Evolutionary conservation across 1,140 invertebrate genomes (phyloP), one percentile per base, ranked within the genome.

Genomic region (Trinorchestia longiramus): DNA sequence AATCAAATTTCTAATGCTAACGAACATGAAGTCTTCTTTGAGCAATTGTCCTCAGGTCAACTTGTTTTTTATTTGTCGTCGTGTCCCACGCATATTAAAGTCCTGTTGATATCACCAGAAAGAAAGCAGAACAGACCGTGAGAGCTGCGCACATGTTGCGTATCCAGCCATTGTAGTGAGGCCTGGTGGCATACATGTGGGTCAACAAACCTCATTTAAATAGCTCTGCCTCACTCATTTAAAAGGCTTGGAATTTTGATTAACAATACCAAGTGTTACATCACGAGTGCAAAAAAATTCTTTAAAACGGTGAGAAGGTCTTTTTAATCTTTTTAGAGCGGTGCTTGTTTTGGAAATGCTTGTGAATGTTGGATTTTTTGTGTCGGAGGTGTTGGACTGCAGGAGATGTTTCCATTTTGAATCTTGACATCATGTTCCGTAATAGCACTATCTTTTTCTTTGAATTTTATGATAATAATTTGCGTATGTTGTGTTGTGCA

Each of bases 181-280:
- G 62, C 62, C 28, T 36, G 28, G 62, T 11, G 1, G 11, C 62
- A 23, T 77, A 36, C 15, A 23, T 77, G 62, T 77, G 62, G 28
- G 62, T 77, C 62, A 77, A 77, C 62, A 77, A 77, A 77, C 62
- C 62, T 77, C 62, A 77, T 77, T 77, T 77, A 77, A 77, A 77
- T 77, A 77, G 15, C 62, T 77, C 62, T 23, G 62, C 28, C 62
- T 23, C 36, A 36, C 11, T 28, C 28, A 77, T 77, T 77, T 77
- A 77, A 77, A 77, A 3, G 62, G 62, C 8, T 77, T 77, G 62
- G 62, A 77, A 77, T 77, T 77, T 77, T 77, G 62, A 77, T 77
- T 77, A 77, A 77, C 62, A 77, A 77, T 77, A 77, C 62, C 11
- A 77, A 77, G 62, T 36, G 62, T 77, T 77, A 77, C 8, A 77